These are phyloP conservation scores for Eulemur rubriventer DNA, from an alignment of 2,797 vertebrate species.

Conservation along the genomic window DNA sequence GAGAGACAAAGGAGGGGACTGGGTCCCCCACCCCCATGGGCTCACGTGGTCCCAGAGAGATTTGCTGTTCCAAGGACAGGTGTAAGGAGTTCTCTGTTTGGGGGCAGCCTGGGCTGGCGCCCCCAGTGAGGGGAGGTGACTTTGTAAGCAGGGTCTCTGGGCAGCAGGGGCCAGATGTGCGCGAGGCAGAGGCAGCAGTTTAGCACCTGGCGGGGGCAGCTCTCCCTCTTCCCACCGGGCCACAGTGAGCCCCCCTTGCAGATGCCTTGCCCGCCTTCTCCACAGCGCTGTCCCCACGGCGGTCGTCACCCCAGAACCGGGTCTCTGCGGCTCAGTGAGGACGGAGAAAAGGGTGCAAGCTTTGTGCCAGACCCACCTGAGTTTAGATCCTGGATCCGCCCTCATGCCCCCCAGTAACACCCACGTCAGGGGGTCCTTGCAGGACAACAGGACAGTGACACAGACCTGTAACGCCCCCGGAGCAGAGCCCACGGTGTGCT, in stretches of 20 bases:
- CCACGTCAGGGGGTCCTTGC: accelerated
- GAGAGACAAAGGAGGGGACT: neutral
- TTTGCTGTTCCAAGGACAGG: neutral
- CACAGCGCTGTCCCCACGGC: neutral
- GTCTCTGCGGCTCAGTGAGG: too few species aligned
- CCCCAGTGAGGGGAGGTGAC: neutral
- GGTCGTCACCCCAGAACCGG: neutral
- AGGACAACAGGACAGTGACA: neutral
- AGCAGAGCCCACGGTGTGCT: accelerated
- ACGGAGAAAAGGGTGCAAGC: neutral
- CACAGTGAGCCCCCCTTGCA: neutral
- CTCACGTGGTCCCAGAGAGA: neutral
- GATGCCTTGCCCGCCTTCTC: neutral
- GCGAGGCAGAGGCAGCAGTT: neutral
- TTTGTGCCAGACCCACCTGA: neutral
- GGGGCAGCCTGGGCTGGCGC: neutral
- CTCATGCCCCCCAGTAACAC: neutral
- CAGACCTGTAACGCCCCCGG: neutral
- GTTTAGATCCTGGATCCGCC: neutral
- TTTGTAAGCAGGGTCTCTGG: neutral
- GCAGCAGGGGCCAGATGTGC: neutral
- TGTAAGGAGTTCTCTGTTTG: neutral
- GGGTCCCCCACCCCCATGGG: neutral
- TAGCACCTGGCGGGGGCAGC: neutral
- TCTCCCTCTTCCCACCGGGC: accelerated